Percentiles rank a stretch among this genome's conserved stretches.
phyloP scores from a whole-genome alignment of 2,888 invertebrate genomes.

The Malacosoma neustria region DNA sequence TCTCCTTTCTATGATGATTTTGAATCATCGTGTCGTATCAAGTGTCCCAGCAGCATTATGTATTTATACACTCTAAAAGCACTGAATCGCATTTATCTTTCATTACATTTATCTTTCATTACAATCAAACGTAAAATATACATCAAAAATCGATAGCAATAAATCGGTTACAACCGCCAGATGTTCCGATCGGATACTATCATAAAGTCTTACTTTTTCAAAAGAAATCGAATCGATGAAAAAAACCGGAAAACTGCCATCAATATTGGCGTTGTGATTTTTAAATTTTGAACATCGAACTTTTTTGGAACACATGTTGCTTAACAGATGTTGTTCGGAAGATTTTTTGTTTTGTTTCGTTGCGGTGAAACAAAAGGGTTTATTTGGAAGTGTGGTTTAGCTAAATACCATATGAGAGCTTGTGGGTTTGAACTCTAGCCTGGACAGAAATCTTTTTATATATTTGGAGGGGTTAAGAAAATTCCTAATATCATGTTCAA shows the following conservation, averaged over 20 bases:
- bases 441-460: too few relatives aligned
- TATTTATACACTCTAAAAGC: too few relatives aligned
- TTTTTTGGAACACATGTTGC: slow-evolving; percentile 19
- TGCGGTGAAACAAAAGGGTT: neutral
- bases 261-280: slow-evolving; percentile 26
- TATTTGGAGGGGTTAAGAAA: too few relatives aligned
- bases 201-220: slow-evolving; percentile 26
- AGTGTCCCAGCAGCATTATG: too few relatives aligned
- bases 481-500: too few relatives aligned
- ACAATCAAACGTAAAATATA: slow-evolving; percentile 16
- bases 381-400: too few relatives aligned
- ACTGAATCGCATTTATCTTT: too few relatives aligned
- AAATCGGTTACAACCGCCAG: slow-evolving; percentile 31
- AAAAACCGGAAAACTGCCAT: slow-evolving; percentile 29
- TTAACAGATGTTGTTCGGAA: slow-evolving; percentile 12
- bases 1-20: too few relatives aligned
- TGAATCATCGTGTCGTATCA: too few relatives aligned
- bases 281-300: slow-evolving; percentile 11
- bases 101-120: too few relatives aligned
- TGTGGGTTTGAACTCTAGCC: too few relatives aligned
- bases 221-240: slow-evolving; percentile 8
- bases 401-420: too few relatives aligned
- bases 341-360: neutral
- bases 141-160: slow-evolving; percentile 17
- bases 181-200: slow-evolving; percentile 24